Base-by-base conservation (phyloP, 2,797 vertebrate species). In the Falco novaeseelandiae region DNA sequence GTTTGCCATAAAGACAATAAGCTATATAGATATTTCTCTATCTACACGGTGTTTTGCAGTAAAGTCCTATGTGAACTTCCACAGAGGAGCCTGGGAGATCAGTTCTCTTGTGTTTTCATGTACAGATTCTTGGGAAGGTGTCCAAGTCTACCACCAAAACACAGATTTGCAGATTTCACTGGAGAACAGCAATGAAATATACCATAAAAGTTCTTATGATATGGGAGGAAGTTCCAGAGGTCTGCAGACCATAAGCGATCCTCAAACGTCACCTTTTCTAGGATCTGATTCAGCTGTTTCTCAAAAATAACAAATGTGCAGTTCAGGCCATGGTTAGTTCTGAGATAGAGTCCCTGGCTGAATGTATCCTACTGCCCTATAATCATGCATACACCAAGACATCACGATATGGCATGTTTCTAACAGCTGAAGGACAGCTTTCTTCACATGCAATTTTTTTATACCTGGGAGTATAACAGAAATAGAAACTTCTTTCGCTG, bases 401-500 rank as follows among this genome's bases (percentile, higher is more conserved):
- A 30, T 21, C 14, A 18, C 16, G 16, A 27, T 12, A 52, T 30
- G 2, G 0, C 4, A 3, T 9, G 49, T 30, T 78, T 69, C 40
- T 52, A 11, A n/a, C 52, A 54, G 46, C 40, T 62, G 44, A 91
- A 91, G 44, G 32, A 86, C n/a, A 57, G 26, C 12, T 61, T 67
- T 61, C 48, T 49, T 71, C 49, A 58, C 23, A 58, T 15, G 40
- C 21, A 54, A 32, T n/a, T 80, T 57, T 76, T 70, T 55, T 55
- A 1, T 74, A 95, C 82, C 76, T 92, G 76, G 21, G 36, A 81
- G 42, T 61, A 14, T 16, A 83, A 80, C 69, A 89, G 67, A 89
- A 96, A 95, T 58, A 95, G 71, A 89, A 97, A 63, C 32, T 82
- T 55, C 29, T 87, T 79, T 65, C 65, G 44, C 76, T 91, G 79